Conservation (phyloP, 2,888 invertebrate genomes). For the Acrobasis repandana region DNA sequence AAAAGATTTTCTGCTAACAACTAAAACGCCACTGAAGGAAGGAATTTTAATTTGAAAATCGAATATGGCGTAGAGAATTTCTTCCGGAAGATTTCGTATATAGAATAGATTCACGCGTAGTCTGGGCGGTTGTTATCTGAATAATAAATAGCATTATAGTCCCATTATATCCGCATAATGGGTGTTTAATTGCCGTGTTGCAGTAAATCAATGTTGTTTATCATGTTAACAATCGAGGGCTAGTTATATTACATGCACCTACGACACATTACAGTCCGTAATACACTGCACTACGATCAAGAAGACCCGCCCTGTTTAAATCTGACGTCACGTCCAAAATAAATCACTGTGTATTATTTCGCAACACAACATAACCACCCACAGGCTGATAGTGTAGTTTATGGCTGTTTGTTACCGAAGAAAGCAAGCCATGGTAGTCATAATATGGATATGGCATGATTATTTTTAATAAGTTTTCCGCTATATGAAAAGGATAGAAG, state of each 20-base stretch:
- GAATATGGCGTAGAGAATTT: too few relatives aligned
- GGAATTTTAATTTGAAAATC: too few relatives aligned
- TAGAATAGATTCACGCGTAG: too few relatives aligned
- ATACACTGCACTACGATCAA: constrained; percentile 8
- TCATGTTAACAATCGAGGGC: constrained; percentile 36
- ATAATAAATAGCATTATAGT: constrained; percentile 21
- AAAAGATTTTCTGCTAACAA: too few relatives aligned
- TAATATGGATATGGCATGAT: constrained; percentile 30
- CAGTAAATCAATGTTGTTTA: constrained; percentile 38
- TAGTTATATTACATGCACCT: not conserved
- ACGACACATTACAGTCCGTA: not conserved
- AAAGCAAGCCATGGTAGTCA: not conserved
- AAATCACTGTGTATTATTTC: constrained; percentile 57
- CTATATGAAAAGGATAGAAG: too few relatives aligned
- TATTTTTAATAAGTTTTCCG: not conserved
- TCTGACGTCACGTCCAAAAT: constrained; percentile 50
- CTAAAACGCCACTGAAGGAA: too few relatives aligned
- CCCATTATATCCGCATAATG: constrained; percentile 39
- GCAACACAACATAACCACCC: constrained; percentile 52
- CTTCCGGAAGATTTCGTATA: too few relatives aligned
- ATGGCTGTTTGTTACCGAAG: constrained; percentile 33
- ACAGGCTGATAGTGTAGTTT: constrained; percentile 40
- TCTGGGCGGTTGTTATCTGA: constrained; percentile 17
- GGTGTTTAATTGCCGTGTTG: constrained; percentile 43
- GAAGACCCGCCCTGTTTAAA: constrained; percentile 46